Evolutionary conservation across 2,888 invertebrate genomes (phyloP), one percentile per base, ranked within the genome.

Genomic region (Pristionchus mayeri): DNA sequence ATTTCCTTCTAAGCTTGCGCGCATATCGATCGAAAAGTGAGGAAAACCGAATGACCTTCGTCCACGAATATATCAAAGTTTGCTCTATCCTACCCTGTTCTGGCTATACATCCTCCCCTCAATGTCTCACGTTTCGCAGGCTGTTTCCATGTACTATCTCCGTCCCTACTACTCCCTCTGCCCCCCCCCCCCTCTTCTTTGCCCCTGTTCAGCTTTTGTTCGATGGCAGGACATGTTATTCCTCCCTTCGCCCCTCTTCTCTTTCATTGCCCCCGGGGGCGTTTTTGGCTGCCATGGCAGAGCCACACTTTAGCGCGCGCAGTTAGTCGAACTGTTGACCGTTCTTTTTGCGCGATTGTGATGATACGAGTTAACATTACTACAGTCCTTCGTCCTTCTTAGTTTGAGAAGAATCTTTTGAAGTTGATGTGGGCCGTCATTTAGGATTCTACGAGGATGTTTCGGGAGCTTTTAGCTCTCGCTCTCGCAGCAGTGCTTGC

Each of bases 141-240:
- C 80, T 80, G 57, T 67, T 44, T 82, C 82, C 50, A 50, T 50
- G 48, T 48, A 75, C 57, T 82, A 18, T 82, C 63, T 82, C 63
- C 30, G 16, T 81, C 81, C 52, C 81, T 67, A 34, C 27, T 34
- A 50, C 63, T 82, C 63, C 34, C 82, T 63, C 82, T 30, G 48
- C 50, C 63, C 63, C 27, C 48, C 34, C 67, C 63, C 27, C 48
- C 34, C 67, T 81, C 24, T 81, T 60, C 50, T 37, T 81, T 40
- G 6, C n/a, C 81, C 30, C 67, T 67, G 21, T 82, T 50, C 50
- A 57, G 60, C 57, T 57, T 80, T 57, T 80, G 71, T 71, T 44
- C 71, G 24, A 13, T 63, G 63, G 40, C 24, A 71, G 78, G 48
- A 52, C 52, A 52, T 52, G 48, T 48, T 80, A 80, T 80, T 37